These are phyloP conservation scores for Megastigmus dorsalis DNA, from an alignment of 2,888 invertebrate genomes.

Conservation along the genomic window DNA sequence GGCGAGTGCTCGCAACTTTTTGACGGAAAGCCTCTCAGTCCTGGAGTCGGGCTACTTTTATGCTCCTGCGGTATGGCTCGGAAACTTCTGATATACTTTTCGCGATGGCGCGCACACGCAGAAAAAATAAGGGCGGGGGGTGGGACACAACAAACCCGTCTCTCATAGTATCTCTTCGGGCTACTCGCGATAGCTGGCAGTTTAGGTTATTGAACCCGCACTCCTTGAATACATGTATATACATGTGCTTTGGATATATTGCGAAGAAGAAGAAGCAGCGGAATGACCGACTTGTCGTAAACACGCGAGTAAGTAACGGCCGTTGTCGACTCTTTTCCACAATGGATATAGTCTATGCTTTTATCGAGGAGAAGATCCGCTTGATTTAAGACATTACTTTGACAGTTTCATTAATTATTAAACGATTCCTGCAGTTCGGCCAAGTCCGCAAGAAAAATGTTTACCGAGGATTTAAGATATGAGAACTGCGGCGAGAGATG, in stretches of 20 bases:
- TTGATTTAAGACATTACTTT: conserved; percentile 11
- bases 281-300: conserved; percentile 24
- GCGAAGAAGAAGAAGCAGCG: too few relatives aligned
- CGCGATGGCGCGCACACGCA: background rate
- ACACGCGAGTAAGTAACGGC: too few relatives aligned
- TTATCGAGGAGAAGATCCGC: too few relatives aligned
- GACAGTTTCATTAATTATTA: conserved; percentile 6
- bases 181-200: conserved; percentile 17
- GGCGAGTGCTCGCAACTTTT: conserved; percentile 33
- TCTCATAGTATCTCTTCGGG: background rate
- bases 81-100: conserved; percentile 40
- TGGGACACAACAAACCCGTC: conserved; percentile 6
- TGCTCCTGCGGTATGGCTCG: background rate
- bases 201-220: conserved; percentile 41
- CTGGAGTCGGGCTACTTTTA: too few relatives aligned
- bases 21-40: conserved; percentile 33
- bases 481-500: too few relatives aligned
- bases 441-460: too few relatives aligned
- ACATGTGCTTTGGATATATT: too few relatives aligned
- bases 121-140: conserved; percentile 6
- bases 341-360: background rate
- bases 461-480: too few relatives aligned
- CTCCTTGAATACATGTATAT: background rate
- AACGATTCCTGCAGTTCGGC: background rate
- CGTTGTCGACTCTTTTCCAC: too few relatives aligned